These are phyloP conservation scores for Nemoura dubitans DNA, from an alignment of 2,888 invertebrate species.

Conservation along the genomic window DNA sequence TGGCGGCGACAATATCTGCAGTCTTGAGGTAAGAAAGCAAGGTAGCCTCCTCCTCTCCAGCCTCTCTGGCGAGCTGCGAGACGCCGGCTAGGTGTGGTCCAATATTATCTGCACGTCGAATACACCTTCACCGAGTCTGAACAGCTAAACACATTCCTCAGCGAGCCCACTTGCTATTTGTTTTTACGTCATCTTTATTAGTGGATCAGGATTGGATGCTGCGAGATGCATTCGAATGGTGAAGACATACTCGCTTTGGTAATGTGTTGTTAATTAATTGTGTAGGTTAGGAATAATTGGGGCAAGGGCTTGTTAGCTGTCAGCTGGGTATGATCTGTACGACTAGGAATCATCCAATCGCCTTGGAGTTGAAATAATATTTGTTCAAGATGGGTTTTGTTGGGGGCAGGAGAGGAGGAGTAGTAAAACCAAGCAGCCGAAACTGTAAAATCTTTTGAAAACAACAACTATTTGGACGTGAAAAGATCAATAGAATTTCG, in stretches of 20 bases:
- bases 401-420: too few species aligned
- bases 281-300: not conserved
- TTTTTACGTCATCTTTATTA: not conserved
- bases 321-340: not conserved
- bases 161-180: not conserved
- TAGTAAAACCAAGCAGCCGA: too few species aligned
- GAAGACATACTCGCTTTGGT: not conserved
- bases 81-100: not conserved
- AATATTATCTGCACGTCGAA: not conserved
- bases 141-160: not conserved
- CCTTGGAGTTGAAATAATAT: too few species aligned
- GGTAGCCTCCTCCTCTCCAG: not conserved
- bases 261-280: not conserved
- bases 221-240: not conserved
- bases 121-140: not conserved
- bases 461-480: not conserved
- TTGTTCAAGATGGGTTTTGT: too few species aligned
- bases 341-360: too few species aligned
- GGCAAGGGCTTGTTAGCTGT: not conserved
- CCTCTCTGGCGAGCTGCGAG: not conserved
- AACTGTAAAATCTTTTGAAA: too few species aligned
- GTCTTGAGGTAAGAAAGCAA: not conserved
- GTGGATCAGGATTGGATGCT: not conserved
- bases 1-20: not conserved
- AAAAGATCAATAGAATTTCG: not conserved